Evolutionary conservation across 2,113 vertebrate genomes (phyloP), one percentile per base, ranked within the genome.

Genomic region (Sceloporus undulatus): DNA sequence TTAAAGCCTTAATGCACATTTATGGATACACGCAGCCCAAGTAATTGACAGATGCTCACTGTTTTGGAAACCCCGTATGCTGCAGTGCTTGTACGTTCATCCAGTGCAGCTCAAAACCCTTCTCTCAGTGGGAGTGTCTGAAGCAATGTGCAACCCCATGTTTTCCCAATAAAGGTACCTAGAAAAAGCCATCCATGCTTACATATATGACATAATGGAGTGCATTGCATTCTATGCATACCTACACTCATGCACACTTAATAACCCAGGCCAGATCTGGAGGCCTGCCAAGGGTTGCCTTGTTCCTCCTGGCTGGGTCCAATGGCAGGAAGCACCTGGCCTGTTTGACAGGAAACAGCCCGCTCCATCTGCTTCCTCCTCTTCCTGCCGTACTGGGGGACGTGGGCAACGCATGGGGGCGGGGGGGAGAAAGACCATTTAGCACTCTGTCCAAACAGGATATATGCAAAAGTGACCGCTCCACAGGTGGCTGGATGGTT

Each of bases 321-420:
- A 29, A 96, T 96, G 96, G 96, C 97, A 97, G 97, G 97, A 98
- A 97, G 97, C 97, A 98, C 97, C 97, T 98, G 97, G 97, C 85
- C 87, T 85, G 79, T 89, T 29, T 79, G 91, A 90, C 96, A 62
- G 96, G 97, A 97, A 91, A 93, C 87, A 84, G 87, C 95, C 93
- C 93, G 94, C 97, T 40, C 79, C 80, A 97, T 97, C 97, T 97
- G 97, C 94, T 97, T 98, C 97, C 97, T 96, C 95, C 91, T 91
- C 95, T 95, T 78, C 81, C 91, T 81, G 84, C 52, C 65, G 25
- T 3, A 18, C 48, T 77, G 59, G 87, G 79, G 78, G 48, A 83
- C 27, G n/a, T 25, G 81, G 78, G 70, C 59, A 62, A 34, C 9
- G 3, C 29, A 42, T 76, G 38, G 66, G n/a, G 65, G 48, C 18